These are phyloP conservation scores for Brachionus plicatilis DNA, from an alignment of 1,140 invertebrate species.

Conservation along the genomic window DNA sequence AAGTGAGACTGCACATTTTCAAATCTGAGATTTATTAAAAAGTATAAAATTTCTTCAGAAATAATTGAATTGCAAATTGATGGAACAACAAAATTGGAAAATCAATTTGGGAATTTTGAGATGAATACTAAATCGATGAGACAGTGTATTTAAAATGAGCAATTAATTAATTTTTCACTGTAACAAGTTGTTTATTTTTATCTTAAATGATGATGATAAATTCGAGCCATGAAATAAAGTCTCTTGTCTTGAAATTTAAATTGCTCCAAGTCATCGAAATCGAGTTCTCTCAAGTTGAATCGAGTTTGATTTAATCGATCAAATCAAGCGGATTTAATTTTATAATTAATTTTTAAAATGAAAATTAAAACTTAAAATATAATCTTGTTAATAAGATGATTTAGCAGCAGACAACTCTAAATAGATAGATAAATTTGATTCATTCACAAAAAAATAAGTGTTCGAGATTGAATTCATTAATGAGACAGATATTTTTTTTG, in stretches of 20 bases:
- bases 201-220: background rate
- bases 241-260: constrained; percentile 24
- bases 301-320: background rate
- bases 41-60: constrained; percentile 2
- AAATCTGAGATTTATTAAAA: background rate
- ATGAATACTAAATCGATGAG: background rate
- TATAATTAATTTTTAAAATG: constrained; percentile 7
- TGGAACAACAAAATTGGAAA: background rate
- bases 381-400: background rate
- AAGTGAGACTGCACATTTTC: constrained; percentile 2
- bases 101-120: constrained; percentile 15
- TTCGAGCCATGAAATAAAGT: background rate
- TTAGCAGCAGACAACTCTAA: background rate
- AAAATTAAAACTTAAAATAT: background rate
- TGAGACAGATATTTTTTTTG: too few species aligned
- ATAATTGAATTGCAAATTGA: constrained; percentile 37
- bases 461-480: too few species aligned
- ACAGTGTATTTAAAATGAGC: background rate
- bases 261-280: background rate
- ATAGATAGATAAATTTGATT: background rate
- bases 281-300: background rate
- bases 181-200: constrained; percentile 21
- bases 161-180: constrained; percentile 28
- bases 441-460: too few species aligned
- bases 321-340: constrained; percentile 18